A percentile compares a stretch with the other conserved stretches of the same genome.
Evolutionary conservation across 2,888 invertebrate genomes (phyloP).

Genomic region (Stratiomys singularior): DNA sequence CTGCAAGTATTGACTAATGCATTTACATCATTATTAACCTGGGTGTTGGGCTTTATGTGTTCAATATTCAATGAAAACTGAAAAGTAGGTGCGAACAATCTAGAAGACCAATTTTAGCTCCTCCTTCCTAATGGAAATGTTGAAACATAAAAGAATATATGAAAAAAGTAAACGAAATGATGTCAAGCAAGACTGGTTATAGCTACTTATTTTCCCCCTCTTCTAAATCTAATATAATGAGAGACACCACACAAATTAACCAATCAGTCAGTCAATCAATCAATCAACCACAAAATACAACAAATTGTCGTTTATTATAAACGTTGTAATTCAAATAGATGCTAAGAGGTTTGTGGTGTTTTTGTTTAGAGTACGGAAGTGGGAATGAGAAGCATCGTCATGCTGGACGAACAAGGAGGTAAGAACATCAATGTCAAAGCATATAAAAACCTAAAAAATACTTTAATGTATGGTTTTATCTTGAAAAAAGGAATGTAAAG

Average conservation of each 20-base stretch:
- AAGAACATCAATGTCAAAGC: constrained; percentile 68
- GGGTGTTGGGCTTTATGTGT: constrained; percentile 6
- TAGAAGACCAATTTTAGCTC: too few relatives aligned
- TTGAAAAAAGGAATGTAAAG: constrained; percentile 53
- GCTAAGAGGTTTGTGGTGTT: constrained; percentile 59
- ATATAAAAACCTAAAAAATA: constrained; percentile 21
- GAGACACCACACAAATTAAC: constrained; percentile 16
- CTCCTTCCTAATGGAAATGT: too few relatives aligned
- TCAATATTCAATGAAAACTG: neutral
- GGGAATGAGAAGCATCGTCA: constrained; percentile 99
- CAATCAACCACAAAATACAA: constrained; percentile 14
- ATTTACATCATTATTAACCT: neutral
- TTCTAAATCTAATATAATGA: constrained; percentile 1
- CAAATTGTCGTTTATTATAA: constrained; percentile 23
- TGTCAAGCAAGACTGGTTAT: neutral
- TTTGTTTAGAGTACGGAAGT: constrained; percentile 99
- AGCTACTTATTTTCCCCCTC: neutral
- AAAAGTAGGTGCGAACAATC: too few relatives aligned
- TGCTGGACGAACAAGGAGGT: constrained; percentile 99
- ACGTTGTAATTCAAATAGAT: constrained; percentile 48
- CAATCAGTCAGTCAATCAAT: constrained; percentile 3
- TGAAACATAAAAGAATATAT: too few relatives aligned
- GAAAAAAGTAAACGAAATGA: too few relatives aligned
- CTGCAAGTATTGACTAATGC: constrained; percentile 21
- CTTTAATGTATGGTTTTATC: neutral